A percentile compares a stretch with the other conserved stretches of the same genome.
phyloP scores from a whole-genome alignment of 2,797 vertebrate genomes.

The Hipposideros larvatus region DNA sequence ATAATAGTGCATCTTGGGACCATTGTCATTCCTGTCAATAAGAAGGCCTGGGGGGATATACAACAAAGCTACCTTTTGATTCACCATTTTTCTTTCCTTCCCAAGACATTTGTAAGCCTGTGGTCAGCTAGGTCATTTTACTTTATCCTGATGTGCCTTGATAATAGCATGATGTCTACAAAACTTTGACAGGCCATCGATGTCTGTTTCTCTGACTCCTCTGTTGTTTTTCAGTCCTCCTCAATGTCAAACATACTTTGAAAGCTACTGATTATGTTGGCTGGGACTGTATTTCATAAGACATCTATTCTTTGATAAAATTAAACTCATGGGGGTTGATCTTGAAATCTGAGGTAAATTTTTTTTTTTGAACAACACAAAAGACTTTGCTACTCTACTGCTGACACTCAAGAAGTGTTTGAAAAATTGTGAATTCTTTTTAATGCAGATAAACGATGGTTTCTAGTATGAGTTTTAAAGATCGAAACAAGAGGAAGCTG shows the following conservation, averaged over 20 bases:
- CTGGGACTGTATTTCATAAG: slow-evolving; percentile 94
- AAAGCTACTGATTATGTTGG: slow-evolving; percentile 94
- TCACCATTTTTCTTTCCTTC: slow-evolving; percentile 91
- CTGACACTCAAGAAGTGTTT: slow-evolving; percentile 9
- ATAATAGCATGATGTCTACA: slow-evolving; percentile 90
- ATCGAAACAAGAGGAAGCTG: slow-evolving; percentile 59
- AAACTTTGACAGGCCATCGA: slow-evolving; percentile 91
- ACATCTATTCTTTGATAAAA: slow-evolving; percentile 95
- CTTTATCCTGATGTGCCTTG: slow-evolving; percentile 92
- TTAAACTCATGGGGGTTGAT: slow-evolving; percentile 93
- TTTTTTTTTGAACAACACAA: slow-evolving; percentile 88
- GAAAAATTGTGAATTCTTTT: slow-evolving; percentile 43
- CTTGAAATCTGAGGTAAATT: slow-evolving; percentile 91
- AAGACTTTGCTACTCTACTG: slow-evolving; percentile 88
- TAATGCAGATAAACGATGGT: slow-evolving; percentile 88
- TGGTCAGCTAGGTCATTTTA: slow-evolving; percentile 92
- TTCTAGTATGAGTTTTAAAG: slow-evolving; percentile 53
- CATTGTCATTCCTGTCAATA: slow-evolving; percentile 99
- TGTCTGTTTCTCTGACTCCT: slow-evolving; percentile 87
- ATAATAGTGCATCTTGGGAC: slow-evolving; percentile 99
- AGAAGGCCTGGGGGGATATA: slow-evolving; percentile 91
- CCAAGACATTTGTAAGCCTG: slow-evolving; percentile 90
- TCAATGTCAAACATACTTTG: slow-evolving; percentile 93
- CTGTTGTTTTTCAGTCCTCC: slow-evolving; percentile 89
- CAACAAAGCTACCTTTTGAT: slow-evolving; percentile 94